Base-by-base conservation (phyloP, 2,113 vertebrate genomes). In the Struthidea cinerea region DNA sequence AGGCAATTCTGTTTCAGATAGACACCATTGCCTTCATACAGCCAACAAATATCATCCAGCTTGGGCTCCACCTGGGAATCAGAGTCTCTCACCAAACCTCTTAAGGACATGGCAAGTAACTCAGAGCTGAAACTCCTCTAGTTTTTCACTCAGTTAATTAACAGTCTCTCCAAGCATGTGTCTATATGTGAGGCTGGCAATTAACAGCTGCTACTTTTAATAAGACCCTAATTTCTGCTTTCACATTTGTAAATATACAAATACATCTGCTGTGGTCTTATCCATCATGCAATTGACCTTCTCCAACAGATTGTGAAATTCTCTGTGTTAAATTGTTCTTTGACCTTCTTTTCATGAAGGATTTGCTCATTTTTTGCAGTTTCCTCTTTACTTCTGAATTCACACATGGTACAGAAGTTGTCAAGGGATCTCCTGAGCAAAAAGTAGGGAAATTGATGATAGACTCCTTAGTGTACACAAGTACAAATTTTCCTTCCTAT, bases 161-260 rank as follows among this genome's bases (percentile, higher is more conserved):
- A 59, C 35, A 90, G 55, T 70, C 42, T 86, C 71, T 89, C 47
- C 50, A 46, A 92, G 20, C 14, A 10, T 35, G n/a, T 17, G 16
- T 57, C 79, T 96, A 24, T 59, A 63, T 4, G 4, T 52, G 60
- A 90, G 68, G 30, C 60, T 91, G 73, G 81, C 76, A 95, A 89
- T 81, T 92, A 96, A 92, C 79, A 95, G 85, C 88, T 92, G 94
- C 71, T 93, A 28, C 86, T 86, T 88, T 77, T 88, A 88, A 88
- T 47, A 93, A 60, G 56, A 68, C 41, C 16, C 28, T 90, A 64
- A 89, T 84, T 87, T 79, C 73, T 92, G 28, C 69, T 79, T 94
- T 94, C 77, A 78, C 84, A 92, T 89, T 94, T 73, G 52, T 75
- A 94, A 91, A 87, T 64, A 91, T 9, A 81, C 39, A 82, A 88